Evolutionary conservation across 2,888 invertebrate genomes (phyloP).

Genomic region (Mermis nigrescens): DNA sequence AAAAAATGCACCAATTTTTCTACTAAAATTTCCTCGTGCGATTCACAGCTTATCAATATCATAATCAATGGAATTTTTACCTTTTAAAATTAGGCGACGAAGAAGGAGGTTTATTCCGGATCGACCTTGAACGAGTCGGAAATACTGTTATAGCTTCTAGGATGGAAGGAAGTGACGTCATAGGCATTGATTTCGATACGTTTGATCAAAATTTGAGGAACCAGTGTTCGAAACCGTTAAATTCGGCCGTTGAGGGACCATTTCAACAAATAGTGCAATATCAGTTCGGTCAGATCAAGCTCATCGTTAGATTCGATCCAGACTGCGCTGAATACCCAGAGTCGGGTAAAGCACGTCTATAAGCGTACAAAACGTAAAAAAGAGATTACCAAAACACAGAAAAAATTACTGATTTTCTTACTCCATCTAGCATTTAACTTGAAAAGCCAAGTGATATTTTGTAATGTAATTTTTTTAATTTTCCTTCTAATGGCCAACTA

Average conservation of each 20-base stretch:
- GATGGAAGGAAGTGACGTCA: constrained; percentile 28
- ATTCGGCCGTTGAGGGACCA: constrained; percentile 20
- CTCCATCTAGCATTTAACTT: too few species aligned
- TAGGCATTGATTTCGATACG: constrained; percentile 25
- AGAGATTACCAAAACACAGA: too few species aligned
- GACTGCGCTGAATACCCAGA: constrained; percentile 28
- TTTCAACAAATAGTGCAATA: constrained; percentile 20
- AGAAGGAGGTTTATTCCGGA: constrained; percentile 28
- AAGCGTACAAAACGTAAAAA: too few species aligned
- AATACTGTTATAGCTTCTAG: constrained; percentile 27
- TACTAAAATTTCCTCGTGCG: too few species aligned
- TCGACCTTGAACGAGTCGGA: constrained; percentile 30
- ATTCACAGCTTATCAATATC: too few species aligned
- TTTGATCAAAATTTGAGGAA: constrained; percentile 25
- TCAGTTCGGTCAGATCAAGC: constrained; percentile 26
- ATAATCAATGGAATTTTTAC: too few species aligned
- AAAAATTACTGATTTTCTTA: too few species aligned
- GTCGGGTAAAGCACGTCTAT: too few species aligned
- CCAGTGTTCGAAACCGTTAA: constrained; percentile 22
- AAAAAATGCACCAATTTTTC: too few species aligned
- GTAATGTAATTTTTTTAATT: too few species aligned
- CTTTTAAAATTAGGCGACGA: constrained; percentile 21
- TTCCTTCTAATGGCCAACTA: too few species aligned
- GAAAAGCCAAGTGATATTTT: too few species aligned
- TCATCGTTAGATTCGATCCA: constrained; percentile 28